Base-by-base conservation (phyloP, 2,113 vertebrate species). In the Neodon shergylaensis region DNA sequence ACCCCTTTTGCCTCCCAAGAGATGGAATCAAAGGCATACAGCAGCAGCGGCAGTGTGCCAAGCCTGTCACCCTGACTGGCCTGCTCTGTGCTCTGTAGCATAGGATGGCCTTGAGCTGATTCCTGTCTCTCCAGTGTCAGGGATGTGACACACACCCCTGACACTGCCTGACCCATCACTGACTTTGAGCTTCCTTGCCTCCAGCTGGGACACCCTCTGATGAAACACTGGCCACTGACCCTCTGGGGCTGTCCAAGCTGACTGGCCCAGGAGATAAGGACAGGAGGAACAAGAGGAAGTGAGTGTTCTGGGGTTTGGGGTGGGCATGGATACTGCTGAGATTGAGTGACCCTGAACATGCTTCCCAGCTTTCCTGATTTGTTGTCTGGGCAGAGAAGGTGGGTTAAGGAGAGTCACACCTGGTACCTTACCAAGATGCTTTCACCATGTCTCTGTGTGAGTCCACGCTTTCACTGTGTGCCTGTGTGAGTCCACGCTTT, bases 211-310 rank as follows among this genome's bases (percentile, higher is more conserved):
- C 99, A 0, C 99, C 99, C 4, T 99, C 99, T 1, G 99, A 99
- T 7, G 99, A 99, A 94, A 98, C 98, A 61, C 97, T 99, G 72
- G 98, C 99, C 70, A 98, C 98, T 2, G 99, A 99, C 96, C 97
- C 99, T 0, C 98, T 99, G 97, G 99, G 99, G 9, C 98, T 99
- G 21, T 99, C 99, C 97, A 99, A 99, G 97, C 98, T 99, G 92
- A 98, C 99, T 0, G 99, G 99, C 4, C 99, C 99, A 22, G 99
- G 99, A 92, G 99, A 99, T 95, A 99, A 99, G 96, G 99, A 99
- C n/a, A 98, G 99, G 85, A 99, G 99, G 98, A 99, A 99, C 97
- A 99, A 99, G 98, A 99, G 99, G 99, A 99, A 99, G 99, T 99
- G 95, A 97, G 98, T 98, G 77, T 19, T 19, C 21, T 4, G 24